phyloP scores from a whole-genome alignment of 2,797 vertebrate genomes.

The Pseudomugil tenellus region DNA sequence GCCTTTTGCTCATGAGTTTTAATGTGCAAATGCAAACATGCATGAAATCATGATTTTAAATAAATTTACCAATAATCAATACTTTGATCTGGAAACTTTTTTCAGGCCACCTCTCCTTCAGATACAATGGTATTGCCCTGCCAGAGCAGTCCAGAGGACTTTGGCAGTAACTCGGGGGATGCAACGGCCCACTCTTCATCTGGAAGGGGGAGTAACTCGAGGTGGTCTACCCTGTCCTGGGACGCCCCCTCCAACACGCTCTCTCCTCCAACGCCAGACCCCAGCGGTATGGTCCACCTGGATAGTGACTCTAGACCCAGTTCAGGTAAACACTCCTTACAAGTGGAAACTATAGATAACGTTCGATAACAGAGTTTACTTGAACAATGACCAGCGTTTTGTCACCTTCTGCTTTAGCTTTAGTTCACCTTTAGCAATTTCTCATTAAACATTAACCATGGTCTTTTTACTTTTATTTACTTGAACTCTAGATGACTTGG shows the following conservation, averaged over 20 bases:
- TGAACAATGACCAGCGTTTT: constrained; percentile 31
- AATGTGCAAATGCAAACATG: not conserved
- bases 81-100: not conserved
- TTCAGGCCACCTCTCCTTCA: constrained; percentile 58
- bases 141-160: constrained; percentile 67
- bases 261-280: constrained; percentile 81
- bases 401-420: constrained; percentile 32
- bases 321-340: constrained; percentile 80
- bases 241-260: constrained; percentile 82
- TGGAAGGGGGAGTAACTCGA: constrained; percentile 68
- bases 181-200: constrained; percentile 47
- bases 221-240: constrained; percentile 86
- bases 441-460: constrained; percentile 75
- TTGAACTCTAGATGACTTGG: constrained; percentile 55
- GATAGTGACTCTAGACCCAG: constrained; percentile 88
- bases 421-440: constrained; percentile 47
- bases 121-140: constrained; percentile 55
- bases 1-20: not conserved
- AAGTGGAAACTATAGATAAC: not conserved
- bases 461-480: constrained; percentile 63
- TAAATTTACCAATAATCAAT: not conserved
- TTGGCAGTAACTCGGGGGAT: constrained; percentile 53
- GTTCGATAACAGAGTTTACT: constrained; percentile 20
- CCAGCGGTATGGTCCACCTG: constrained; percentile 56
- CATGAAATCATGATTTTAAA: not conserved